Percentiles rank a stretch among this genome's conserved stretches.
Conservation (phyloP, 2,888 invertebrate genomes). For the Lasioglossum vierecki region DNA sequence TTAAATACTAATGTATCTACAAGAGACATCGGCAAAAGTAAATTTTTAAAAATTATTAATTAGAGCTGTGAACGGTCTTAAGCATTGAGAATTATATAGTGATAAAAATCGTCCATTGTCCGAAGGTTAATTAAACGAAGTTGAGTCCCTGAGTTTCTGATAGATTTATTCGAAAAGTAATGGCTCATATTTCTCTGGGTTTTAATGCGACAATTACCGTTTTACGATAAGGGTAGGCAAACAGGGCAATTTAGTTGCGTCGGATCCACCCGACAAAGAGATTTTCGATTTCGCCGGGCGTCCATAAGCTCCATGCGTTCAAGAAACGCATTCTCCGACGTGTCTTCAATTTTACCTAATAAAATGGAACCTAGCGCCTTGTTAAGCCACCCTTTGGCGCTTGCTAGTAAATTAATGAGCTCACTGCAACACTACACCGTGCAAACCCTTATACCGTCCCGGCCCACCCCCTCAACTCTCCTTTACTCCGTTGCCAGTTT, state of each 20-base stretch:
- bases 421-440: constrained; percentile 82
- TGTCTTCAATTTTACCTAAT: constrained; percentile 80
- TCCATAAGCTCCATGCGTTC: constrained; percentile 45
- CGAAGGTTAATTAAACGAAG: no score
- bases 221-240: not conserved
- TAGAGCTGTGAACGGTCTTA: no score
- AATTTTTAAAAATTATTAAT: no score
- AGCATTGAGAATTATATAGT: no score
- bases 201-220: not conserved
- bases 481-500: constrained; percentile 59
- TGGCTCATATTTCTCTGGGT: not conserved
- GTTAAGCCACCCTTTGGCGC: constrained; percentile 81
- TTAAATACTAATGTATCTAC: no score
- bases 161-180: not conserved
- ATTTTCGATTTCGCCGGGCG: constrained; percentile 41
- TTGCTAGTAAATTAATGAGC: constrained; percentile 83
- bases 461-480: constrained; percentile 41
- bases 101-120: no score
- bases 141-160: not conserved
- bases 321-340: constrained; percentile 64
- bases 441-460: constrained; percentile 78
- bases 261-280: not conserved
- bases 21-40: no score
- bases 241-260: not conserved
- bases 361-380: constrained; percentile 80